Evolutionary conservation across 2,888 invertebrate genomes (phyloP), one percentile per base, ranked within the genome.

Genomic region (Dryadula phaetusa): DNA sequence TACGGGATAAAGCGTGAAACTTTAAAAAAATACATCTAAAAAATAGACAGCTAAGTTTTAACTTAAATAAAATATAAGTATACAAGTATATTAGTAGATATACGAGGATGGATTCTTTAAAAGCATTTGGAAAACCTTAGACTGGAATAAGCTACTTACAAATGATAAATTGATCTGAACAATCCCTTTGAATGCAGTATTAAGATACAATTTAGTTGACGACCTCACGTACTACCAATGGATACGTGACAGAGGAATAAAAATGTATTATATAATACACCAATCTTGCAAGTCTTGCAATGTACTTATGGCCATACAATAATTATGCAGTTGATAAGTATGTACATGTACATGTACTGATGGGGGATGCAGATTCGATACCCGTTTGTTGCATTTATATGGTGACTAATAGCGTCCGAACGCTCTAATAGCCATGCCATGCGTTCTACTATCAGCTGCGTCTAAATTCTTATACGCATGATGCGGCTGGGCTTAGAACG

Each of bases 191-290:
- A 42, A 58, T 42, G 40, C 53, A 32, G 34, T 12, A 53, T 20
- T 49, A 32, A 12, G 32, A n/a, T 58, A 42, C 42, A 60, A 60
- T 60, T 44, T 44, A 60, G 44, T 44, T 6, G 44, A 60, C 44
- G 58, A 28, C 40, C 16, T 28, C 58, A 60, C 58, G 58, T 60
- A 58, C 58, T 18, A 16, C 6, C 18, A 34, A 37, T 28, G 58
- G 25, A 60, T 58, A 60, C 58, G 58, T 60, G 58, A 60, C n/a
- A 25, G 58, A 60, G 44, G 44, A 60, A 44, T 60, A 60, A 12
- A 60, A 60, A 18, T 60, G 25, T 22, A 42, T 40, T n/a, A 56
- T 60, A 58, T 60, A 42, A 40, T 25, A 44, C 28, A 44, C n/a
- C 10, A 16, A 44, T 58, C 14, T 54, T 20, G 20, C 1, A 12